These are phyloP conservation scores for Delia radicum DNA, from an alignment of 1,140 invertebrate genomes.

Conservation along the genomic window DNA sequence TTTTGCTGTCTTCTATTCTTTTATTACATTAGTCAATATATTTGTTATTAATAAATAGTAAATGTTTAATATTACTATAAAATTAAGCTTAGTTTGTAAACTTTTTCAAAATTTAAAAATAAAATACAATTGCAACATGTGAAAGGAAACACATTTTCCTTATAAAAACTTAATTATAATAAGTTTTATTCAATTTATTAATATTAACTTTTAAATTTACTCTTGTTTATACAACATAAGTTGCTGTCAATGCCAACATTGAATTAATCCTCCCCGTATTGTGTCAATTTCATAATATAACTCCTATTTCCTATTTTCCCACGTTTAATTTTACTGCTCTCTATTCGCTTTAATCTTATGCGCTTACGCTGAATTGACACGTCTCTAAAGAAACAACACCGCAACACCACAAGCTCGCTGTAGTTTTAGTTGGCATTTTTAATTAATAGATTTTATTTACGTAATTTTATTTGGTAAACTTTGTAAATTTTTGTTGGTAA, in stretches of 20 bases:
- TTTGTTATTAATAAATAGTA: not conserved
- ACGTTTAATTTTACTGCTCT: slow-evolving; percentile 19
- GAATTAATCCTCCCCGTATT: slow-evolving; percentile 15
- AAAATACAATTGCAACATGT: not conserved
- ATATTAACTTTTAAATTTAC: slow-evolving; percentile 1
- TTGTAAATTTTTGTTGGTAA: not conserved
- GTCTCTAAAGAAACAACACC: not conserved
- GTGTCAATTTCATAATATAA: slow-evolving; percentile 25
- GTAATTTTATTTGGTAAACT: not conserved
- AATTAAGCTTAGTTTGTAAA: not conserved
- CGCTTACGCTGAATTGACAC: not conserved
- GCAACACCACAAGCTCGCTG: not conserved
- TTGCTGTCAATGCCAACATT: not conserved
- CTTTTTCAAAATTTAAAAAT: not conserved
- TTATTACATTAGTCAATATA: not conserved
- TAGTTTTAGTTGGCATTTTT: not conserved
- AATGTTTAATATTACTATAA: not conserved
- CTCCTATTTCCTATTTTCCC: too few species aligned
- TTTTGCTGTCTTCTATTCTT: too few species aligned
- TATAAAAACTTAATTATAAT: not conserved
- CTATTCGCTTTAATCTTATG: slow-evolving; percentile 8
- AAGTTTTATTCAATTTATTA: not conserved
- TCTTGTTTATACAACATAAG: slow-evolving; percentile 18
- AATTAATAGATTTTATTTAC: not conserved
- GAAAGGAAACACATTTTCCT: not conserved